phyloP scores from a whole-genome alignment of 2,113 vertebrate genomes.

The Mugil cephalus region DNA sequence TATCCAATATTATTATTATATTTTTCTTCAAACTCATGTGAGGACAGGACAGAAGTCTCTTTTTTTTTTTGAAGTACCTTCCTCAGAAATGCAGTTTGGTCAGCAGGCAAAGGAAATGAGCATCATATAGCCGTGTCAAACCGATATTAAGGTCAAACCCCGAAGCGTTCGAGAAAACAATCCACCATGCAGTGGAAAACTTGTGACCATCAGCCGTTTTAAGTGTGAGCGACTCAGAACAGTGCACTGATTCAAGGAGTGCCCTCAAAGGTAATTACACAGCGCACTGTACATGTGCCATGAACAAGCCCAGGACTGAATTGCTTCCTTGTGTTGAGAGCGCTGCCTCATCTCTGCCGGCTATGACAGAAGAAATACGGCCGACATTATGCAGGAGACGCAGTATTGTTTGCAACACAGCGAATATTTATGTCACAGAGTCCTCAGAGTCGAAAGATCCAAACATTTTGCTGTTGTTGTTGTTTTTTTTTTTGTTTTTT shows the following conservation, averaged over 20 bases:
- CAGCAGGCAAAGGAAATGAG: conserved; percentile 62
- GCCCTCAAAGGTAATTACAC: conserved; percentile 48
- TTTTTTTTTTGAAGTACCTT: background rate
- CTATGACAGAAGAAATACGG: conserved; percentile 25
- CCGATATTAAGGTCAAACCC: conserved; percentile 45
- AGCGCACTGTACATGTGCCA: background rate
- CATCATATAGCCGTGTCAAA: conserved; percentile 45
- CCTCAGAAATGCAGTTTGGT: conserved; percentile 34
- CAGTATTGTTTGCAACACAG: conserved; percentile 28
- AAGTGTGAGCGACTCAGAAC: conserved; percentile 40
- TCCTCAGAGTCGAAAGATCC: conserved; percentile 42
- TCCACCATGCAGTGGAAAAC: conserved; percentile 24
- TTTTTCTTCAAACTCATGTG: conserved; percentile 8
- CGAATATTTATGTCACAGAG: conserved; percentile 46
- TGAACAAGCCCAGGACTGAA: conserved; percentile 21
- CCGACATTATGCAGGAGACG: conserved; percentile 22
- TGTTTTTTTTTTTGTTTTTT: conserved; percentile 33
- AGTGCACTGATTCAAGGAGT: conserved; percentile 53
- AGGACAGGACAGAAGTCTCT: conserved; percentile 15
- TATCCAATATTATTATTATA: conserved; percentile 6
- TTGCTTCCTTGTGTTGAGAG: conserved; percentile 18
- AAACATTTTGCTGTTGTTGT: conserved; percentile 47
- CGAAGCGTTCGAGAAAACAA: conserved; percentile 24
- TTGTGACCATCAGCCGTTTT: conserved; percentile 75
- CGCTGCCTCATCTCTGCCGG: conserved; percentile 7